Percentiles rank a stretch among this genome's conserved stretches.
These are phyloP conservation scores for Sparus aurata DNA, from an alignment of 2,797 vertebrate genomes.

Conservation along the genomic window DNA sequence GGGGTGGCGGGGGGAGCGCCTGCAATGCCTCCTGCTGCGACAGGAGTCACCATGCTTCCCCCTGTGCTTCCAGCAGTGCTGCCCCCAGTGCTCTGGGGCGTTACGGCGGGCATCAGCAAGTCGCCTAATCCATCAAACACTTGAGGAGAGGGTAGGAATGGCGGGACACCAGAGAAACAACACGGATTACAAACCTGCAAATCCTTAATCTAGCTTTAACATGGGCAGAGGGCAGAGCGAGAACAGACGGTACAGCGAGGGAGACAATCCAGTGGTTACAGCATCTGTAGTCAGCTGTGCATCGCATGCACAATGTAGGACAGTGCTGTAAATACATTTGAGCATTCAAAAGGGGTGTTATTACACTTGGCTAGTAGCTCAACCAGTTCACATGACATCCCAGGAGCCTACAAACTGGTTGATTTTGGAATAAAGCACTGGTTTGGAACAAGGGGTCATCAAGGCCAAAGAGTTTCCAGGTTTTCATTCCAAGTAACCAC, in stretches of 20 bases:
- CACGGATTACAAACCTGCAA: slow-evolving; percentile 54
- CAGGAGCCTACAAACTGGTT: slow-evolving; percentile 5
- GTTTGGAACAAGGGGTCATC: slow-evolving; percentile 57
- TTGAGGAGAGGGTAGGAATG: slow-evolving; percentile 65
- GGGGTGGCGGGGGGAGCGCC: slow-evolving; percentile 68
- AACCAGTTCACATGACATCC: slow-evolving; percentile 20
- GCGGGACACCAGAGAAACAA: slow-evolving; percentile 52
- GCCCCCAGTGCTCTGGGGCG: slow-evolving; percentile 91
- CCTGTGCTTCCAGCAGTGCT: slow-evolving; percentile 81
- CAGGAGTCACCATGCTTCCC: slow-evolving; percentile 76
- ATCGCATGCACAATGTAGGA: slow-evolving; percentile 47
- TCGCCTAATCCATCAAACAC: slow-evolving; percentile 98
- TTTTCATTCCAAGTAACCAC: slow-evolving; percentile 32
- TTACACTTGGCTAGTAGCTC: slow-evolving; percentile 8
- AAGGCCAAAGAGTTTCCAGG: slow-evolving; percentile 39
- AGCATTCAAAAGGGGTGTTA: slow-evolving; percentile 41
- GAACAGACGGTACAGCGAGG: slow-evolving; percentile 29
- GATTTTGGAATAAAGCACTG: background rate
- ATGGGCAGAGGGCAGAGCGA: slow-evolving; percentile 39
- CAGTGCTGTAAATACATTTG: slow-evolving; percentile 1
- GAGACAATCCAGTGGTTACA: slow-evolving; percentile 43
- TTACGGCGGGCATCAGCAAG: slow-evolving; percentile 96
- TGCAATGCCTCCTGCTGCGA: slow-evolving; percentile 57
- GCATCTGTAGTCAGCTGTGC: slow-evolving; percentile 41
- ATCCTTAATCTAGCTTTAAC: slow-evolving; percentile 38